Base-by-base conservation (phyloP, 2,797 vertebrate species). In the Sebastolobus altivelis region DNA sequence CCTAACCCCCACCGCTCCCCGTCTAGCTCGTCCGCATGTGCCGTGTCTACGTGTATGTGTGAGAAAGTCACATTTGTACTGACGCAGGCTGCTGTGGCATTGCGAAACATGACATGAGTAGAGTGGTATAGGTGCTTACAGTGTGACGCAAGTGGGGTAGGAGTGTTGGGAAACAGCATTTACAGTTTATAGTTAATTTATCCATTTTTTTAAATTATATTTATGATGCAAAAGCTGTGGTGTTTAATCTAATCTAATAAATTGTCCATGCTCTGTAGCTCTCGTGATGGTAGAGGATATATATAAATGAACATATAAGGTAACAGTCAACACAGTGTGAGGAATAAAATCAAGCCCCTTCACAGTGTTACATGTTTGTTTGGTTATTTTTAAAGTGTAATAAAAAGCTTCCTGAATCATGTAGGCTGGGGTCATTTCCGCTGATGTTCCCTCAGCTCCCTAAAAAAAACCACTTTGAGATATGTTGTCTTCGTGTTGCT, bases 41-140 rank as follows among this genome's bases (percentile, higher is more conserved):
- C 77, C 33, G 0, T 59, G 65, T 83, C 85, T 72, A 63, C 31
- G 9, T 65, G 59, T 13, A 65, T 54, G 31, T 81, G 75, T 52
- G 62, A 80, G 18, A 69, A 46, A 66, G 54, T 70, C 75, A 80
- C 5, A 33, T 90, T 71, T 79, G 58, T 59, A 9, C 11, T 86
- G 88, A 92, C 56, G 55, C 61, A 84, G 29, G 29, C 61, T 18
- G 56, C 6, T n/a, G 35, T 54, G 52, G 33, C 38, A 29, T 40
- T 58, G 7, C 29, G 2, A 62, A 54, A 52, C 38, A 18, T 13
- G 70, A 65, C 37, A 54, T 20, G 0, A 35, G 38, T 11, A 4
- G 18, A 31, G 71, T 13, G 20, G 0, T 31, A 31, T 4, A 33
- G 59, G 25, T 20, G 22, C 35, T 40, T 29, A 52, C 37, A 20